Evolutionary conservation across 2,113 vertebrate species (phyloP).

Genomic region (Labrus mixtus): DNA sequence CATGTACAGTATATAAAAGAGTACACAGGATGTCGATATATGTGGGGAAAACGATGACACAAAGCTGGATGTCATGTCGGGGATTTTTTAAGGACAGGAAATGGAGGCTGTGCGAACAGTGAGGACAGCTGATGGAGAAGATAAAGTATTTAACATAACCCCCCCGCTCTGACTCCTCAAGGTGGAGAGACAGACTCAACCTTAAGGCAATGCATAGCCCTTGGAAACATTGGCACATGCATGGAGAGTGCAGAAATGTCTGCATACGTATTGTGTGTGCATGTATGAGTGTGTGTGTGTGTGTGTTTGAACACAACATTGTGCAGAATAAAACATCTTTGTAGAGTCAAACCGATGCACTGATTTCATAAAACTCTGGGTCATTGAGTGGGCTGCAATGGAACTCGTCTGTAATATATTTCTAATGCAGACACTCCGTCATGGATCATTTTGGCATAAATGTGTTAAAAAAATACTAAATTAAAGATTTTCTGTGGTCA

Average conservation of each 20-base stretch:
- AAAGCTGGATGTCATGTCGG: conserved; percentile 8
- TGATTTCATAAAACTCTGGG: too few species aligned
- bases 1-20: conserved; percentile 21
- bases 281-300: conserved; percentile 19
- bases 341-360: neutral
- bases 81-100: conserved; percentile 21
- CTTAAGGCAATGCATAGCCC: conserved; percentile 85
- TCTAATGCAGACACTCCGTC: neutral
- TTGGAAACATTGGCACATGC: conserved; percentile 82
- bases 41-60: neutral
- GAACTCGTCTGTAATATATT: neutral
- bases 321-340: conserved; percentile 1
- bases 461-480: conserved; percentile 31
- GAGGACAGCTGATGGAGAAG: conserved; percentile 20
- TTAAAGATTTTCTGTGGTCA: neutral
- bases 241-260: conserved; percentile 68
- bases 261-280: conserved; percentile 31
- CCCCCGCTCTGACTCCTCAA: conserved; percentile 24
- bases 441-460: conserved; percentile 11
- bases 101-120: conserved; percentile 43
- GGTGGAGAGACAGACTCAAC: conserved; percentile 61
- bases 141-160: conserved; percentile 29
- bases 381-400: neutral
- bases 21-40: neutral
- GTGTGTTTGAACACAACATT: neutral